Percentiles rank a stretch among this genome's conserved stretches.
These are phyloP conservation scores for Pteropus alecto DNA, from an alignment of 2,113 vertebrate genomes.

Conservation along the genomic window DNA sequence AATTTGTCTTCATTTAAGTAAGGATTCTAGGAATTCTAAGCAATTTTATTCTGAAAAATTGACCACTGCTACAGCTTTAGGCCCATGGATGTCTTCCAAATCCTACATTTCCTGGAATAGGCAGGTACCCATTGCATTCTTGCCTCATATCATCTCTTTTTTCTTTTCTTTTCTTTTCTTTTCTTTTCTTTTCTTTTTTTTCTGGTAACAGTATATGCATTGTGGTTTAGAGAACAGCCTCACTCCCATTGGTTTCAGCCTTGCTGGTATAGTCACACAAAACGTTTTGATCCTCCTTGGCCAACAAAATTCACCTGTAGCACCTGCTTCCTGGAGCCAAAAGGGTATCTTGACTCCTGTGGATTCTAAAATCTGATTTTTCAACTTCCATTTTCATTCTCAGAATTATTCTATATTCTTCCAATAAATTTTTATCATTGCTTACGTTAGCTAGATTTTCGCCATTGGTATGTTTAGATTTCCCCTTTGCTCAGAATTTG, in stretches of 20 bases:
- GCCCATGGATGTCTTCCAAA: background rate
- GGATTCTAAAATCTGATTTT: slow-evolving; percentile 29
- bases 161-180: background rate
- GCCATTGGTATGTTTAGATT: background rate
- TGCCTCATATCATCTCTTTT: background rate
- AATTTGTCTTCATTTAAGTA: background rate
- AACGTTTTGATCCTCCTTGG: background rate
- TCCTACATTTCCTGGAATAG: background rate
- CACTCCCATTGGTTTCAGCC: background rate
- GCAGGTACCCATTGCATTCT: too few species aligned
- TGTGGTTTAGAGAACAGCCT: background rate
- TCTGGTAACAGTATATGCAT: background rate
- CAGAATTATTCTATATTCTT: background rate
- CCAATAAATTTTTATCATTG: background rate
- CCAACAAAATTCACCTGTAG: background rate
- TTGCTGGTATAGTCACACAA: background rate
- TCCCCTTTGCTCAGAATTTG: background rate
- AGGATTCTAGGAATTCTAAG: background rate
- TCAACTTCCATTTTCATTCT: background rate
- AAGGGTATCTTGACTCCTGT: background rate
- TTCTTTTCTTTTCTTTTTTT: background rate
- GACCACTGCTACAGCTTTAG: background rate
- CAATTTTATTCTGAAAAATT: background rate
- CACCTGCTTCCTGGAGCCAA: background rate
- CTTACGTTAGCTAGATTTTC: background rate